phyloP scores from a whole-genome alignment of 2,113 vertebrate species.

The Fregata magnificens region DNA sequence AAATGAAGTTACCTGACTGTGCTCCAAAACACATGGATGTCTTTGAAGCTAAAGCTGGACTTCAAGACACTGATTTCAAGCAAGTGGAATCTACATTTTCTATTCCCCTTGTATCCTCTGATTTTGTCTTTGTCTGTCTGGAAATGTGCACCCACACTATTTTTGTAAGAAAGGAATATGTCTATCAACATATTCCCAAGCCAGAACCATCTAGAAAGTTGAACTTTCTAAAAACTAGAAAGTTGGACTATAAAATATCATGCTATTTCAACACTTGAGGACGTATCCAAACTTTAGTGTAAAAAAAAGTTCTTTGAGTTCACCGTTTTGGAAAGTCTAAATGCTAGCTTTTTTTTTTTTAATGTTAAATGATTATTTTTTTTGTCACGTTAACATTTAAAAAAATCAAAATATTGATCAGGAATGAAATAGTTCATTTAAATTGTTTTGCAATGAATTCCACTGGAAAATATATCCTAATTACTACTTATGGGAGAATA shows the following conservation, averaged over 20 bases:
- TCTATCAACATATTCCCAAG: background rate
- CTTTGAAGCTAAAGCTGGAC: background rate
- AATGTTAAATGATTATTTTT: background rate
- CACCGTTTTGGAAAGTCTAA: background rate
- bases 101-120: background rate
- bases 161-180: background rate
- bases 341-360: background rate
- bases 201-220: background rate
- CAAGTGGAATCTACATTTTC: background rate
- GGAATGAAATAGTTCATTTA: background rate
- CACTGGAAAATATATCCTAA: background rate
- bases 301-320: background rate
- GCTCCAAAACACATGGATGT: background rate
- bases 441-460: background rate
- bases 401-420: background rate
- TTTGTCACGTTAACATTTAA: background rate
- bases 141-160: background rate
- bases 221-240: background rate
- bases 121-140: background rate
- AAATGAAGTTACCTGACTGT: background rate
- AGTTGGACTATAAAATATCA: background rate
- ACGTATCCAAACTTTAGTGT: background rate
- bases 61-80: background rate
- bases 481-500: background rate
- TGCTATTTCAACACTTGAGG: background rate